These are phyloP conservation scores for Aix galericulata DNA, from an alignment of 2,113 vertebrate species.

Conservation along the genomic window DNA sequence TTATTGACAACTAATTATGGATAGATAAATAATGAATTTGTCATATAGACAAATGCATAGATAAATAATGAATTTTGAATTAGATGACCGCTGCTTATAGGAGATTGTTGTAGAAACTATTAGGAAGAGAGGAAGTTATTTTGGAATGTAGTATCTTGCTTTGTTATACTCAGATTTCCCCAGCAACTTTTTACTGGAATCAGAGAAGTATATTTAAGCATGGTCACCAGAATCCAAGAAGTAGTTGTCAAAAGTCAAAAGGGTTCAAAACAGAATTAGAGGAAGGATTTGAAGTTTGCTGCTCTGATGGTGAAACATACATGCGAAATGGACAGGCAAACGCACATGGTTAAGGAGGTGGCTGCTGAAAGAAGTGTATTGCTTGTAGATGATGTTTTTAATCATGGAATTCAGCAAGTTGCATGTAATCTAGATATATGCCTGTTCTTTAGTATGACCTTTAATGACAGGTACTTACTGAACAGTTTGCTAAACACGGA, in stretches of 20 bases:
- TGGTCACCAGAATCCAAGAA: background rate
- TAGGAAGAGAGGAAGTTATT: background rate
- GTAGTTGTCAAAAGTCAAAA: background rate
- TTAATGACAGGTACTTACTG: background rate
- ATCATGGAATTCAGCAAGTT: background rate
- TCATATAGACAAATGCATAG: background rate
- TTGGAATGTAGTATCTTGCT: background rate
- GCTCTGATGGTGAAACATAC: background rate
- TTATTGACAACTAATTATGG: background rate
- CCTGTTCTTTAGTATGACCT: background rate
- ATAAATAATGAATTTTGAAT: background rate
- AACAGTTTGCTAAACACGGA: background rate
- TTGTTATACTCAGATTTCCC: background rate
- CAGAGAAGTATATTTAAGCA: background rate
- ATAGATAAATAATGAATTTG: background rate
- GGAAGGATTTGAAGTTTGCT: background rate
- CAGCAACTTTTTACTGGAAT: background rate
- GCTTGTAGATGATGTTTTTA: background rate
- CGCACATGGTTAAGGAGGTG: background rate
- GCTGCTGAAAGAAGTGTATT: background rate
- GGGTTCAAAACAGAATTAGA: background rate
- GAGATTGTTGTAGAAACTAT: background rate
- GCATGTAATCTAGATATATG: background rate
- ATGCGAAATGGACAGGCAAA: background rate
- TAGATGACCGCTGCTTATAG: background rate